Percentiles rank a stretch among this genome's conserved stretches.
Evolutionary conservation across 2,797 vertebrate genomes (phyloP).

Genomic region (Falco naumanni): DNA sequence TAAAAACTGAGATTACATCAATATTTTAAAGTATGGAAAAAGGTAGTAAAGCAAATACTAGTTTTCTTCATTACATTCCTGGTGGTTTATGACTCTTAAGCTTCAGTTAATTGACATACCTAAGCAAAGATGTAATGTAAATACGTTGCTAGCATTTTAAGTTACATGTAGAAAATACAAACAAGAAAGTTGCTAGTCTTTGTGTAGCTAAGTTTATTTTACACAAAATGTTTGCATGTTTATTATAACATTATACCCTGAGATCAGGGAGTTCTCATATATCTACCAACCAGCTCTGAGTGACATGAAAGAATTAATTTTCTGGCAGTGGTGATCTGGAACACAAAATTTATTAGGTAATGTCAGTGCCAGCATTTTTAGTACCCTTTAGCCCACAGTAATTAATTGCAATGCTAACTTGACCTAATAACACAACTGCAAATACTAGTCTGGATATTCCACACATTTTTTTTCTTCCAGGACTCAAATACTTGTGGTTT

Average conservation of each 20-base stretch:
- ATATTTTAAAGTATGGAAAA: slow-evolving; percentile 61
- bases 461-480: slow-evolving; percentile 14
- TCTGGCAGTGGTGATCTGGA: neutral
- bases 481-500: slow-evolving; percentile 59
- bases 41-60: slow-evolving; percentile 57
- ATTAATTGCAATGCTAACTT: slow-evolving; percentile 21
- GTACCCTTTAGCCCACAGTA: neutral
- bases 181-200: slow-evolving; percentile 14
- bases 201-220: slow-evolving; percentile 15
- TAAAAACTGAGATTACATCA: slow-evolving; percentile 56
- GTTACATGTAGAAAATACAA: neutral
- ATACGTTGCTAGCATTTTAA: slow-evolving; percentile 36
- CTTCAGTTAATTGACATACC: slow-evolving; percentile 65
- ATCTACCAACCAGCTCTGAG: neutral
- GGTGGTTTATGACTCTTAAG: slow-evolving; percentile 70
- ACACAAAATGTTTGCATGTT: neutral
- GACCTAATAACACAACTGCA: slow-evolving; percentile 44
- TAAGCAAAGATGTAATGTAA: slow-evolving; percentile 56
- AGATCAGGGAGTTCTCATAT: neutral
- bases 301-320: neutral
- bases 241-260: neutral
- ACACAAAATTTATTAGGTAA: slow-evolving; percentile 13
- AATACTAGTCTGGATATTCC: slow-evolving; percentile 34
- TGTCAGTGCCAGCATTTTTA: slow-evolving; percentile 6
- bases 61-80: slow-evolving; percentile 67